phyloP scores from a whole-genome alignment of 2,888 invertebrate species.

The Charanyca ferruginea region DNA sequence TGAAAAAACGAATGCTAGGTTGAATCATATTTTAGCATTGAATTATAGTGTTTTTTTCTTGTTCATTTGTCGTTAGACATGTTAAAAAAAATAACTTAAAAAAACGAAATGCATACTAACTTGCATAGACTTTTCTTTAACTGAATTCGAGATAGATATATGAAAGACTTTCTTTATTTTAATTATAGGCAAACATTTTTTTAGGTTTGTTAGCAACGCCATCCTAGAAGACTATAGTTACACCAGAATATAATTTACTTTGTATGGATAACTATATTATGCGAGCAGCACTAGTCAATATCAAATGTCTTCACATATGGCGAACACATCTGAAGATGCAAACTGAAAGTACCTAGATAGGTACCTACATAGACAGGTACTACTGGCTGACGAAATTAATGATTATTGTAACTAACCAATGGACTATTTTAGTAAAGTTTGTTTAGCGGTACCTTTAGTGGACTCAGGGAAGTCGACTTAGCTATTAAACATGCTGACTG shows the following conservation, averaged over 20 bases:
- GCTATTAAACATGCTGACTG: too few relatives aligned
- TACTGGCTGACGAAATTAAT: constrained; percentile 2
- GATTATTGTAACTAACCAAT: background rate
- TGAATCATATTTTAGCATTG: too few relatives aligned
- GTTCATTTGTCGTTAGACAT: background rate
- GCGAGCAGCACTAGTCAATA: constrained; percentile 26
- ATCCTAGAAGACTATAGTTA: background rate
- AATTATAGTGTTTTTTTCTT: too few relatives aligned
- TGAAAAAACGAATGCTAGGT: too few relatives aligned
- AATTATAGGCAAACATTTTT: too few relatives aligned
- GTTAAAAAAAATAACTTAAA: background rate
- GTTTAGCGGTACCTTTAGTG: background rate
- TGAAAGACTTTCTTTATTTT: too few relatives aligned
- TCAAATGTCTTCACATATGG: constrained; percentile 47
- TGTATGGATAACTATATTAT: too few relatives aligned
- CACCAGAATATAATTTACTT: background rate
- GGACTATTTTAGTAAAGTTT: background rate
- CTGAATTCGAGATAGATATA: too few relatives aligned
- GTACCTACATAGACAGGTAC: too few relatives aligned
- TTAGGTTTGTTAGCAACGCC: background rate
- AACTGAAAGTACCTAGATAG: constrained; percentile 24
- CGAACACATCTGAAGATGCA: constrained; percentile 6
- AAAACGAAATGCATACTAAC: too few relatives aligned
- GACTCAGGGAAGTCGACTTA: too few relatives aligned
- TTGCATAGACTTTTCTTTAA: too few relatives aligned